Base-by-base conservation (phyloP, 1,140 invertebrate species). In the Lethrus apterus region DNA sequence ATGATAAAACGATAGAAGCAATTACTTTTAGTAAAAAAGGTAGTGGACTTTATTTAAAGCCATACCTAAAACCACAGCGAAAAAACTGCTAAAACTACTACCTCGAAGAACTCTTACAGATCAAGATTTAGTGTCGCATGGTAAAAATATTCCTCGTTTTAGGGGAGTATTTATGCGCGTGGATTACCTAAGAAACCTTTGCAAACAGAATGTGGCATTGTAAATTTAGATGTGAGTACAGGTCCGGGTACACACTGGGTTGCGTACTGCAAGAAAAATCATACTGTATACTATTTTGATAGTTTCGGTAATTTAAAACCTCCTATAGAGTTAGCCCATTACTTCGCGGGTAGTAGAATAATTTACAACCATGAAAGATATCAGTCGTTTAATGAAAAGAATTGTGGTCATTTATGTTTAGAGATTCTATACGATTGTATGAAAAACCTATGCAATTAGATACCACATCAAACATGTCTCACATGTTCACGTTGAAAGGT, bases 1-100 rank as follows among this genome's bases (percentile, higher is more conserved):
- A 63, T 54, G 67, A 65, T 56, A 32, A 52, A 48, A 48, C 26
- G 29, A 64, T 66, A 55, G 61, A 63, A 56, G 41, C 46, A 2
- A 55, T 58, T 30, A 58, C 60, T 15, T n/a, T 67, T 4, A 62
- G 58, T 3, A 65, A 63, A 50, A 19, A 19, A 19, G 35, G 35
- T 7, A 17, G 18, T 3, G 63, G 60, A 23, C 20, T 66, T 32
- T 60, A 56, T 45, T 50, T 65, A 7, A 63, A 64, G 58, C 63
- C 59, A 15, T 58, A 63, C 40, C n/a, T 61, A 57, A 55, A 62
- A 26, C 5, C n/a, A n/a, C n/a, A n/a, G n/a, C 20, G 5, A 52
- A 48, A 48, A 52, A 52, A 52, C 50, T 48, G 34, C 19, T 38
- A 35, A 23, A 55, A 15, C 56, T 32, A 47, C 54, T 63, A 57